Conservation (phyloP, 53 echinoderm and acorn worm genomes). For the Holothuria scabra region DNA sequence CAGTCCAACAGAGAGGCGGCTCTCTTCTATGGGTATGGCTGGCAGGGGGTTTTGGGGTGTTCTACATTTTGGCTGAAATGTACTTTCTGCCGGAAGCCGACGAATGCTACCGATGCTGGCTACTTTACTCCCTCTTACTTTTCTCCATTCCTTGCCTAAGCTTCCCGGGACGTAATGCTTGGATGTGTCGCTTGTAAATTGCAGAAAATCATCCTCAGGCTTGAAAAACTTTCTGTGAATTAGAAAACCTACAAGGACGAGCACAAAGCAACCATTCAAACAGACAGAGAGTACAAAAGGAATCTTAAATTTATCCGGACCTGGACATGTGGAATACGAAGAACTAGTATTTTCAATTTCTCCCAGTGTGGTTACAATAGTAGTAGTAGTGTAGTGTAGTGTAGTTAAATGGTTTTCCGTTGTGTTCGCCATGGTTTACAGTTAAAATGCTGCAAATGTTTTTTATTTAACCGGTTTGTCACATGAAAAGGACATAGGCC, state of each 20-base stretch:
- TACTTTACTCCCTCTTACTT: not conserved
- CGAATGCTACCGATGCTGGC: slow-evolving; percentile 12
- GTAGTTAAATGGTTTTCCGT: too few relatives aligned
- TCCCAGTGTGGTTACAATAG: too few relatives aligned
- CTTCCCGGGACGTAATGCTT: slow-evolving; percentile 26
- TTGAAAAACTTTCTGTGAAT: not conserved
- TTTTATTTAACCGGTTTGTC: too few relatives aligned
- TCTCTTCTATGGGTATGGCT: slow-evolving; percentile 16
- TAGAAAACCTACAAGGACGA: not conserved
- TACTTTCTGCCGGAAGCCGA: slow-evolving; percentile 33
- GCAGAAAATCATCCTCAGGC: not conserved
- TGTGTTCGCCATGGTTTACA: too few relatives aligned
- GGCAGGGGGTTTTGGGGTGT: slow-evolving; percentile 21
- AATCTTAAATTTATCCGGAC: too few relatives aligned
- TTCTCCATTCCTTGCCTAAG: slow-evolving; percentile 7
- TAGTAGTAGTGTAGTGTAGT: too few relatives aligned
- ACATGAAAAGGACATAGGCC: too few relatives aligned
- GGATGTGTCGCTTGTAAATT: not conserved
- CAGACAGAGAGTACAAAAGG: not conserved
- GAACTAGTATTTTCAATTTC: too few relatives aligned
- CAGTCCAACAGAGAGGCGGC: not conserved
- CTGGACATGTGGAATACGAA: too few relatives aligned
- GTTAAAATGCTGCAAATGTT: too few relatives aligned
- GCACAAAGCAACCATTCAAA: not conserved
- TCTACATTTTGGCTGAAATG: slow-evolving; percentile 29